Evolutionary conservation across 1,140 invertebrate genomes (phyloP), one percentile per base, ranked within the genome.

Genomic region (Dryas iulia): DNA sequence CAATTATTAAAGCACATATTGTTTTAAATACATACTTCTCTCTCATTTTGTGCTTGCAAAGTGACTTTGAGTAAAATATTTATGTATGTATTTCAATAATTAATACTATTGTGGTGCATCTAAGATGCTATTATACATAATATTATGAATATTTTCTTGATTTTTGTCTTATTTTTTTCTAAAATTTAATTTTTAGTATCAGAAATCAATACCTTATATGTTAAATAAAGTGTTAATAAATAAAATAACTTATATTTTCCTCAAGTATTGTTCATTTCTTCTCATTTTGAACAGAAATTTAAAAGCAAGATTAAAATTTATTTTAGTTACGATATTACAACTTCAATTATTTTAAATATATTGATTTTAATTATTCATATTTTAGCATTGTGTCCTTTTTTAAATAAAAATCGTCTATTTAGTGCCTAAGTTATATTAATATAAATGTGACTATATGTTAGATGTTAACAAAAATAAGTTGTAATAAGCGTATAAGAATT

Each of bases 1-100:
- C 4, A 8, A 14, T 39, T n/a, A 18, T 39, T 39, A 14, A 47
- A 47, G 14, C 14, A 47, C 39, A 18, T 47, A 21, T 10, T 47
- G 39, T 47, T 8, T 47, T 47, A 47, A 47, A 47, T 47, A 11
- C 26, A 35, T 35, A 62, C 30, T 24, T 63, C 61, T 63, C 61
- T 63, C 26, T 33, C 61, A 63, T 56, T 63, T 63, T 63, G 61
- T 63, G 30, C 1, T 53, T 5, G 28, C 61, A 63, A 63, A 63
- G 30, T 63, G 61, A 53, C 31, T 33, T 11, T 30, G 61, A 63
- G 47, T 26, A 24, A 26, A 18, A 53, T 53, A 53, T 12, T 2
- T 53, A 25, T 56, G 10, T 56, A 56, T 12, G 4, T 25, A 56
- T 11, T 56, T 56, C n/a, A 56, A 56, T n/a, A 24, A 26, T 3